phyloP scores from a whole-genome alignment of 1,140 invertebrate species.

The Heliconius congener region DNA sequence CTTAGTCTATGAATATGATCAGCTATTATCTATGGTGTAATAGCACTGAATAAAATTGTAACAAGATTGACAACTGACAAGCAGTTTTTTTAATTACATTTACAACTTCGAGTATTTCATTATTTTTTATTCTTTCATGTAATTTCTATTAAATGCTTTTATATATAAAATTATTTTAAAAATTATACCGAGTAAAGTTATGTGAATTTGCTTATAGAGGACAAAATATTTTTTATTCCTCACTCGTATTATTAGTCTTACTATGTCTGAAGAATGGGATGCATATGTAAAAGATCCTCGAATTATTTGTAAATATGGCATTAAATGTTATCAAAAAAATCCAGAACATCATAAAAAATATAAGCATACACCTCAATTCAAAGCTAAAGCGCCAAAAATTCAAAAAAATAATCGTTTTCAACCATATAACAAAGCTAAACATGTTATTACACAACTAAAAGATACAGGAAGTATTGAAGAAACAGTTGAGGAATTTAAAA shows the following conservation, averaged over 20 bases:
- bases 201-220: background rate
- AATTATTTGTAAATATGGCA: constrained; percentile 88
- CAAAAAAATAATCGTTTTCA: constrained; percentile 47
- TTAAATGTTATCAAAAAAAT: constrained; percentile 93
- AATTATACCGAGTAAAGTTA: background rate
- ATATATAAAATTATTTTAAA: background rate
- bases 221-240: background rate
- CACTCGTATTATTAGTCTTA: constrained; percentile 5
- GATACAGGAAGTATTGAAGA: constrained; percentile 14
- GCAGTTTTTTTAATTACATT: too few relatives aligned
- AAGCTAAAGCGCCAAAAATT: constrained; percentile 48
- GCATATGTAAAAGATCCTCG: constrained; percentile 65
- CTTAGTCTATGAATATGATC: background rate
- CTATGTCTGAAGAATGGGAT: constrained; percentile 66
- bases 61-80: background rate
- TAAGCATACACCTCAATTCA: constrained; percentile 86
- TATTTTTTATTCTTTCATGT: background rate
- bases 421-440: constrained; percentile 56
- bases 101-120: too few relatives aligned
- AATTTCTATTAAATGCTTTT: background rate
- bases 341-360: constrained; percentile 87
- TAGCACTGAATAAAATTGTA: background rate
- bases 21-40: background rate
- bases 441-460: background rate
- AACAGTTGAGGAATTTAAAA: constrained; percentile 17